A percentile compares a stretch with the other conserved stretches of the same genome.
These are phyloP conservation scores for Accipiter cooperii DNA, from an alignment of 2,113 vertebrate species.

Conservation along the genomic window DNA sequence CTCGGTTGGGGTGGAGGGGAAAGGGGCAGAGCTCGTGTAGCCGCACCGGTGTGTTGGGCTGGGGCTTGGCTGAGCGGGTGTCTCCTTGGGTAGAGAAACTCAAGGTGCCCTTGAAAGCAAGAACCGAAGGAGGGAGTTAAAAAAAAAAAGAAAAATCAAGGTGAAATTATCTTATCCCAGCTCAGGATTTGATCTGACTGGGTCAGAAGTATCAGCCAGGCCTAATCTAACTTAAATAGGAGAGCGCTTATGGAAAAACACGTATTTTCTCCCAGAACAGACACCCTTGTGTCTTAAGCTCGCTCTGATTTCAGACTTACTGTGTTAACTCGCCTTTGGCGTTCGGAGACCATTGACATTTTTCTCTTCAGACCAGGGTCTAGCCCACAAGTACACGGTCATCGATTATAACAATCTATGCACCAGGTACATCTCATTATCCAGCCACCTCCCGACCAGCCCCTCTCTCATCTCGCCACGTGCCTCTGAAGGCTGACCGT, in stretches of 20 bases:
- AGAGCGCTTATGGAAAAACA: accelerated
- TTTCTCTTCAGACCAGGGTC: background rate
- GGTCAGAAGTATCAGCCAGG: background rate
- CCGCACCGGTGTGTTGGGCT: background rate
- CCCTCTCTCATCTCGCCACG: background rate
- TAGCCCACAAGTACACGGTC: background rate
- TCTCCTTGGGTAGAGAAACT: background rate
- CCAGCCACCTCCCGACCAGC: background rate
- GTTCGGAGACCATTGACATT: background rate
- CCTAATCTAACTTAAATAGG: background rate
- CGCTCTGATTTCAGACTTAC: accelerated
- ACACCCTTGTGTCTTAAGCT: accelerated
- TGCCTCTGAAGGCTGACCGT: background rate
- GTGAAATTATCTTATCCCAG: background rate
- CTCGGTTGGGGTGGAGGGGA: accelerated
- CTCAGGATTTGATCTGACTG: background rate
- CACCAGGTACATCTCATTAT: background rate
- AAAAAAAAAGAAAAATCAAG: accelerated
- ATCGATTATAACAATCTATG: background rate
- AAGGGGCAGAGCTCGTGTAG: too few species aligned
- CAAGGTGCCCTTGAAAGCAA: background rate
- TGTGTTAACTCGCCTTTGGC: accelerated
- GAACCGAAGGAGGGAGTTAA: background rate
- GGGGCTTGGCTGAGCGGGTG: background rate
- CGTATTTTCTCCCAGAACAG: accelerated